Percentiles rank a stretch among this genome's conserved stretches.
Conservation (phyloP, 2,113 vertebrate species). For the Gyps fulvus region DNA sequence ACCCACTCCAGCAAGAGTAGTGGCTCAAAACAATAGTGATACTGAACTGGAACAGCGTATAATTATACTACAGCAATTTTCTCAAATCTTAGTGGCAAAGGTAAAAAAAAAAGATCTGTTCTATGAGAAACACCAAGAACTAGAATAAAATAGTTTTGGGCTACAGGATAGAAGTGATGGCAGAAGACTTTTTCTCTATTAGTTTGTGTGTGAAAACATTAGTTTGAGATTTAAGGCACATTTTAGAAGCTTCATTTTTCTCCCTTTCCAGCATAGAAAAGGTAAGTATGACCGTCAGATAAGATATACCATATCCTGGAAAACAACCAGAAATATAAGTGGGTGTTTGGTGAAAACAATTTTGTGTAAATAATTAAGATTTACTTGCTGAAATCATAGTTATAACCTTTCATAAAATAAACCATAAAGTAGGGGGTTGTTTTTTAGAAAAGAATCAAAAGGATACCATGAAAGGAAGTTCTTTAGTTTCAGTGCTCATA, state of each 20-base stretch:
- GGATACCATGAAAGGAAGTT: accelerated
- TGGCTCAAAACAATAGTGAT: background rate
- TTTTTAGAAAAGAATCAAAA: background rate
- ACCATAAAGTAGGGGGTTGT: background rate
- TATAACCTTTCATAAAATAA: background rate
- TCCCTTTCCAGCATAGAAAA: background rate
- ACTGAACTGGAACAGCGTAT: background rate
- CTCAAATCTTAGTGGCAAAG: background rate
- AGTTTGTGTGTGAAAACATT: background rate
- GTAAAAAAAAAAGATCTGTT: background rate
- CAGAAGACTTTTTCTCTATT: background rate
- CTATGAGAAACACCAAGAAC: background rate
- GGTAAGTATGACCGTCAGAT: background rate
- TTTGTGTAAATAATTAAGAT: background rate
- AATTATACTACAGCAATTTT: background rate
- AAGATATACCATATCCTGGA: background rate
- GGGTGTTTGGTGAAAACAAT: background rate
- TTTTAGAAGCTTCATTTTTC: background rate
- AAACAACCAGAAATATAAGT: background rate
- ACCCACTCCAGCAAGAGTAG: background rate
- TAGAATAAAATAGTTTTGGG: background rate
- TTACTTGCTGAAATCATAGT: background rate
- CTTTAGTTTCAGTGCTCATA: background rate
- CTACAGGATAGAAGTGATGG: background rate
- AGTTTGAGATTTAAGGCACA: background rate